Conservation (phyloP, 2,888 invertebrate genomes). For the Crepidodera aurea region DNA sequence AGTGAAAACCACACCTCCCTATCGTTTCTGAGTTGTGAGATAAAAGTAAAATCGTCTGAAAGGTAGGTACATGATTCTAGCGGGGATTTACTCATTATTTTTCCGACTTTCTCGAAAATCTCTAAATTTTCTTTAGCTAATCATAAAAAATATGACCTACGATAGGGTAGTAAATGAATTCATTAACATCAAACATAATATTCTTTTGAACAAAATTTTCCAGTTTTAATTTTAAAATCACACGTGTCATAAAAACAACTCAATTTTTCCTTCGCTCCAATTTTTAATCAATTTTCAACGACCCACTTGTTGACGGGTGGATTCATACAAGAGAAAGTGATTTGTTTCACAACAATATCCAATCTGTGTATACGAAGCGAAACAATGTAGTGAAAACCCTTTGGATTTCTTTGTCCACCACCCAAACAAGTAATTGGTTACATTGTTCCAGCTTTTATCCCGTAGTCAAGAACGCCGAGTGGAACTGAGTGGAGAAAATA, state of each 20-base stretch:
- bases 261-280: not conserved
- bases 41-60: no score
- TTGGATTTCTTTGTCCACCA: slow-evolving; percentile 52
- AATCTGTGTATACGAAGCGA: slow-evolving; percentile 49
- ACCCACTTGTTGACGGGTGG: slow-evolving; percentile 25
- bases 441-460: slow-evolving; percentile 51
- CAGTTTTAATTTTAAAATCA: no score
- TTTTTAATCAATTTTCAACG: slow-evolving; percentile 20
- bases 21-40: no score
- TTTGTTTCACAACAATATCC: slow-evolving; percentile 53
- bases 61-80: no score
- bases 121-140: no score
- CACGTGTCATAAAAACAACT: not conserved
- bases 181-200: no score
- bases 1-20: no score
- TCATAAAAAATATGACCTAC: no score
- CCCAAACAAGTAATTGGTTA: slow-evolving; percentile 55
- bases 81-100: no score
- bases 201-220: no score
- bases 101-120: no score
- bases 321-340: slow-evolving; percentile 37
- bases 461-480: slow-evolving; percentile 32
- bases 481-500: slow-evolving; percentile 28
- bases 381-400: slow-evolving; percentile 53
- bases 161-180: no score